These are phyloP conservation scores for Sula dactylatra DNA, from an alignment of 2,113 vertebrate species.

Conservation along the genomic window DNA sequence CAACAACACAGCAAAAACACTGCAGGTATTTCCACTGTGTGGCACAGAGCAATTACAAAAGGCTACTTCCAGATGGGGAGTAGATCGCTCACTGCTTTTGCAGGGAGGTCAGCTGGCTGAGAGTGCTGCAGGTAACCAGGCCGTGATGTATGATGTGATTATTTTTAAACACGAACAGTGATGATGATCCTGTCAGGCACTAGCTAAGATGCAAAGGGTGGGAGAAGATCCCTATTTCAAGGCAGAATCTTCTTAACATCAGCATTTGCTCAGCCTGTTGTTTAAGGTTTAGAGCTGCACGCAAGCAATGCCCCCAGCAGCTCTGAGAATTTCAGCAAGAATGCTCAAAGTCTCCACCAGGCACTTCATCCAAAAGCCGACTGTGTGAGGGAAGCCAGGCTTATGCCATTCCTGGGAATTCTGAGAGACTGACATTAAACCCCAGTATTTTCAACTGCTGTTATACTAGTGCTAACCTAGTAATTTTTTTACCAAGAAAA, in stretches of 20 bases:
- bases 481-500: background rate
- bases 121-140: too few species aligned
- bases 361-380: background rate
- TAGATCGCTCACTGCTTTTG: too few species aligned
- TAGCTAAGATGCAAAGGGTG: too few species aligned
- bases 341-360: background rate
- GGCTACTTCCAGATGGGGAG: background rate
- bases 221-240: background rate
- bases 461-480: background rate
- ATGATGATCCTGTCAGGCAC: too few species aligned
- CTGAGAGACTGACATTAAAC: background rate
- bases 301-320: background rate
- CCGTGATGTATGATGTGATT: too few species aligned
- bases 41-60: background rate
- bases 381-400: background rate
- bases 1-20: background rate
- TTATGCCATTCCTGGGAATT: accelerated
- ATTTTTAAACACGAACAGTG: too few species aligned
- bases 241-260: background rate
- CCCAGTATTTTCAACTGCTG: background rate
- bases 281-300: background rate
- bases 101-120: too few species aligned
- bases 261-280: background rate
- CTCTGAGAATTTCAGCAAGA: accelerated
- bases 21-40: background rate